phyloP scores from a whole-genome alignment of 2,797 vertebrate genomes.

The Silurus aristotelis region DNA sequence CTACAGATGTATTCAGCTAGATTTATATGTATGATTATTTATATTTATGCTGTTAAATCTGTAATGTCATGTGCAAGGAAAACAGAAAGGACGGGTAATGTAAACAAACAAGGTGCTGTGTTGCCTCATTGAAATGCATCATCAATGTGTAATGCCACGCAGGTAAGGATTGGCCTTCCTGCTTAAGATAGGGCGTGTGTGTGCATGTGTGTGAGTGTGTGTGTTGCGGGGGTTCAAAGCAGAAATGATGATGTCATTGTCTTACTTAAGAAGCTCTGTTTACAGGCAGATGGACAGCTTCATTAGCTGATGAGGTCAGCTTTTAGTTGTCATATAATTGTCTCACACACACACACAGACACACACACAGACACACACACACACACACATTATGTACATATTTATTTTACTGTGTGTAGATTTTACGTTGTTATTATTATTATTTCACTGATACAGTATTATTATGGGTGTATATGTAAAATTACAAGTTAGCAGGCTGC shows the following conservation, averaged over 20 bases:
- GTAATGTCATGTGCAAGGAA: constrained; percentile 9
- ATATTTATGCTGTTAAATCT: not conserved
- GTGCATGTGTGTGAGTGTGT: constrained; percentile 33
- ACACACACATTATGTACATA: too few relatives aligned
- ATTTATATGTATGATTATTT: too few relatives aligned
- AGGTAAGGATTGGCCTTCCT: constrained; percentile 39
- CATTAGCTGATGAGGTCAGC: not conserved
- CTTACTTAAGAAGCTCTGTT: constrained; percentile 13
- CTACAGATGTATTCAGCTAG: not conserved
- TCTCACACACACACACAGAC: not conserved
- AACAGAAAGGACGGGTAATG: constrained; percentile 17
- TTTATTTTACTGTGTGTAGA: not conserved
- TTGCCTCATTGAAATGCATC: constrained; percentile 56
- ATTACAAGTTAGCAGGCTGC: not conserved
- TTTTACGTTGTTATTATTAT: not conserved
- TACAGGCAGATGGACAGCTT: not conserved
- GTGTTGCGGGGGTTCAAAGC: constrained; percentile 6
- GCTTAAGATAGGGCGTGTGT: constrained; percentile 6
- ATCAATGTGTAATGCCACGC: constrained; percentile 58
- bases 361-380: not conserved
- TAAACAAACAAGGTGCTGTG: constrained; percentile 37
- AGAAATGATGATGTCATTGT: constrained; percentile 19
- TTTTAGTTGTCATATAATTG: not conserved
- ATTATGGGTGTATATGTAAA: not conserved
- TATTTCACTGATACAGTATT: not conserved